These are phyloP conservation scores for Torymus texanus DNA, from an alignment of 2,888 invertebrate genomes.

Conservation along the genomic window DNA sequence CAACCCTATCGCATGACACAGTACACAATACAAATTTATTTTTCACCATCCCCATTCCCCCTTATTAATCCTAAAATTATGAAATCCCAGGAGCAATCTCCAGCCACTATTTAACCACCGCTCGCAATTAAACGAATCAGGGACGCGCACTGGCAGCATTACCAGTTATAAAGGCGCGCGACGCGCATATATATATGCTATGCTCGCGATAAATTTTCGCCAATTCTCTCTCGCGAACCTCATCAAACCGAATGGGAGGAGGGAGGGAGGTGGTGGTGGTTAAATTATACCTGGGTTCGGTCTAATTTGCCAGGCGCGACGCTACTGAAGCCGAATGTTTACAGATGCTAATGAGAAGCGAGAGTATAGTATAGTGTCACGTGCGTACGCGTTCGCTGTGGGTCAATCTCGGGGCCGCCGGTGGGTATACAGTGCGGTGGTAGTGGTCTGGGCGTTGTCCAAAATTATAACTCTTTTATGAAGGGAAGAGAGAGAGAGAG, in stretches of 20 bases:
- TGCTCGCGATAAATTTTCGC: slow-evolving; percentile 31
- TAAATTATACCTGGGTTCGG: slow-evolving; percentile 25
- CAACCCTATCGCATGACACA: too few species aligned
- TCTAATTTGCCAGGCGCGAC: slow-evolving; percentile 35
- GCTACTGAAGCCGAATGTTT: slow-evolving; percentile 29
- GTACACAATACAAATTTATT: too few species aligned
- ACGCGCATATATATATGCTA: too few species aligned
- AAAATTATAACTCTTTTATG: background rate
- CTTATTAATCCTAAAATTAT: slow-evolving; percentile 29
- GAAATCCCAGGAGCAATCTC: slow-evolving; percentile 7
- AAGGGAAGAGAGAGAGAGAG: background rate
- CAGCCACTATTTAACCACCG: slow-evolving; percentile 11
- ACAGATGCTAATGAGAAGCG: slow-evolving; percentile 45
- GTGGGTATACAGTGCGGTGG: too few species aligned
- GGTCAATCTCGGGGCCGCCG: slow-evolving; percentile 3
- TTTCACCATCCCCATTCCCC: too few species aligned
- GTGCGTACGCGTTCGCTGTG: background rate
- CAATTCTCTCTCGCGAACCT: background rate
- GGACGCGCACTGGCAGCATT: background rate
- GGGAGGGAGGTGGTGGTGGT: background rate
- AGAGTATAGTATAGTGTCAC: slow-evolving; percentile 2
- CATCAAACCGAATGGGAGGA: slow-evolving; percentile 21
- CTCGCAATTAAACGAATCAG: slow-evolving; percentile 31
- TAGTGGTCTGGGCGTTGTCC: background rate
- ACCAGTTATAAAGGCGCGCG: slow-evolving; percentile 7